Evolutionary conservation across 2,113 vertebrate species (phyloP).

Genomic region (Bubo scandiacus): DNA sequence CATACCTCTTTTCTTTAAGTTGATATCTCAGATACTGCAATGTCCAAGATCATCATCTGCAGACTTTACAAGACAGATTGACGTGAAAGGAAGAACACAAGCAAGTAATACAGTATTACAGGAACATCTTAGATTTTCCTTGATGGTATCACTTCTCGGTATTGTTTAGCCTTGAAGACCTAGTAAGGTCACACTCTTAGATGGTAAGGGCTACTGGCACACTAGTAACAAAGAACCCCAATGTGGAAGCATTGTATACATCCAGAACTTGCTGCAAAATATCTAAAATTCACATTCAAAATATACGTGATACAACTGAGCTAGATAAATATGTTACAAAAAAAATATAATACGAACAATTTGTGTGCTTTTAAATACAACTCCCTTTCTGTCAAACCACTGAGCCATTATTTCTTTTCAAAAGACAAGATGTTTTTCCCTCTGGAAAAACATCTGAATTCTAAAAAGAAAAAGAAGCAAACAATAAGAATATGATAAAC

Average conservation of each 20-base stretch:
- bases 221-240: neutral
- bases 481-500: neutral
- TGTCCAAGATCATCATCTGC: neutral
- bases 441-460: neutral
- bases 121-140: neutral
- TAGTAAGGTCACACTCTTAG: neutral
- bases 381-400: neutral
- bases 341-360: neutral
- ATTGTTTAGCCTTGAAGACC: neutral
- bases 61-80: neutral
- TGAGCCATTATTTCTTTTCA: neutral
- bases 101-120: neutral
- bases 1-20: neutral
- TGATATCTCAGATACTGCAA: neutral
- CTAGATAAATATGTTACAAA: neutral
- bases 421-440: neutral
- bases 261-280: neutral
- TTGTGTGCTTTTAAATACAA: neutral
- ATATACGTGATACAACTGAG: neutral
- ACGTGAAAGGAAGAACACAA: neutral
- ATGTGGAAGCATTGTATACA: neutral
- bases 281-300: neutral
- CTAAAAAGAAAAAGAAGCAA: neutral
- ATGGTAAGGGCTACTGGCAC: neutral
- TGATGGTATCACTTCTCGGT: neutral